Evolutionary conservation across 1,140 invertebrate species (phyloP).

Genomic region (Mya arenaria): DNA sequence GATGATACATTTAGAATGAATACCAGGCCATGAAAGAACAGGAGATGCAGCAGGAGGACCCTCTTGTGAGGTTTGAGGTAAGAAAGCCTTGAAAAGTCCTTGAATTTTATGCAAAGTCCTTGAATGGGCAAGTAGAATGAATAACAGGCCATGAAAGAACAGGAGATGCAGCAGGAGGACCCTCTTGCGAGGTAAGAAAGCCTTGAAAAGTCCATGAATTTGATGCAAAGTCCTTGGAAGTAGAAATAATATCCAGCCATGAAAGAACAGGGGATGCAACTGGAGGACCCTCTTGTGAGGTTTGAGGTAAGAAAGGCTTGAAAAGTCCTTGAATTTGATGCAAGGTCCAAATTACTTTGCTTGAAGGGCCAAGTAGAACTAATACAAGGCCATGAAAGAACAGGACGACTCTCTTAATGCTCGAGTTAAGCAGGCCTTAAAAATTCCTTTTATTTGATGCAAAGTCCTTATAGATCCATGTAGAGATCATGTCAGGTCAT

Average conservation of each 20-base stretch:
- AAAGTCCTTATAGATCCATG: no score
- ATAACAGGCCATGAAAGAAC: slow-evolving; percentile 90
- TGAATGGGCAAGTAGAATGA: no score
- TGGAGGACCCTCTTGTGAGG: slow-evolving; percentile 84
- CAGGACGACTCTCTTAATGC: slow-evolving; percentile 83
- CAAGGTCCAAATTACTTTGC: neutral
- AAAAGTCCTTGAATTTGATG: no score
- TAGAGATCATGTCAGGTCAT: slow-evolving; percentile 93
- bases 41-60: slow-evolving; percentile 84
- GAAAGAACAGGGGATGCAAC: slow-evolving; percentile 85
- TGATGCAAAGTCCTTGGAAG: no score
- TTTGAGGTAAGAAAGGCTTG: slow-evolving; percentile 82
- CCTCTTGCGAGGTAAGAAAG: slow-evolving; percentile 83
- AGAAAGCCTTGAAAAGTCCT: no score
- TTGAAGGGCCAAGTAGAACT: no score
- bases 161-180: slow-evolving; percentile 83
- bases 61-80: slow-evolving; percentile 83
- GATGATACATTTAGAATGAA: no score
- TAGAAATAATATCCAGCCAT: slow-evolving; percentile 93
- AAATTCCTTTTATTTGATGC: no score
- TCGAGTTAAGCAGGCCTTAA: slow-evolving; percentile 83
- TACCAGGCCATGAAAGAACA: slow-evolving; percentile 90
- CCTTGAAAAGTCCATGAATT: no score
- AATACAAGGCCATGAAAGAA: slow-evolving; percentile 91
- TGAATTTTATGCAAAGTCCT: no score